Evolutionary conservation across 64 coral and sea anemone species (phyloP), one percentile per base, ranked within the genome.

Genomic region (Cladopsammia gracilis): DNA sequence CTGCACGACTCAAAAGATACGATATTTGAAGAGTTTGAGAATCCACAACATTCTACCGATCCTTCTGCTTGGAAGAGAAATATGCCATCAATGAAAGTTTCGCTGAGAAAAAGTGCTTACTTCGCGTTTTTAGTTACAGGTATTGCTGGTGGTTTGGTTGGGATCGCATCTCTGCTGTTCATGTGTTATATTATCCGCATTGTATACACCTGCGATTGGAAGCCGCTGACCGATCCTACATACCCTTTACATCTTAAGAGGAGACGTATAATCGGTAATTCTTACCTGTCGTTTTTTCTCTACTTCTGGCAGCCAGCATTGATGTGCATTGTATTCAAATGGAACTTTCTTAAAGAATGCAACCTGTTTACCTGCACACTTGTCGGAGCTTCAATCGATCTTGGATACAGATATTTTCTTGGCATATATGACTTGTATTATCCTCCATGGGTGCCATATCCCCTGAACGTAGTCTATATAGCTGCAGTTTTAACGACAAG

Each of bases 391-490:
- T 84, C 47, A 6, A 10, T 84, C 7, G 80, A 84, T 49, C 58
- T 84, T 7, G 58, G 26, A 19, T 84, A 84, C 46, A 62, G 80
- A 20, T 67, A 64, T 62, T 51, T 84, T 24, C 58, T 84, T 20
- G 34, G 23, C 4, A 5, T 84, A 1, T 84, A 47, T 23, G 80
- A 64, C 6, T 7, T 67, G 34, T 84, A 84, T 20, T 22, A 51
- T 12, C 47, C 58, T 67, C 80, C 80, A 0, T 84, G 80, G 80
- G 24, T 64, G 8, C 80, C 80, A 47, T 84, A 84, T 67, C 80
- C 80, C 11, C 47, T 84, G 34, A 84, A 64, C 5, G 25, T 84
- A 7, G 15, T 84, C 6, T 84, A 48, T 24, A 11, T 62, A 20
- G 9, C 18, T 47, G 7, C 43, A 13, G 34, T 84, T 47, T 20